Evolutionary conservation across 2,113 vertebrate species (phyloP), one percentile per base, ranked within the genome.

Genomic region (Hyperoodon ampullatus): DNA sequence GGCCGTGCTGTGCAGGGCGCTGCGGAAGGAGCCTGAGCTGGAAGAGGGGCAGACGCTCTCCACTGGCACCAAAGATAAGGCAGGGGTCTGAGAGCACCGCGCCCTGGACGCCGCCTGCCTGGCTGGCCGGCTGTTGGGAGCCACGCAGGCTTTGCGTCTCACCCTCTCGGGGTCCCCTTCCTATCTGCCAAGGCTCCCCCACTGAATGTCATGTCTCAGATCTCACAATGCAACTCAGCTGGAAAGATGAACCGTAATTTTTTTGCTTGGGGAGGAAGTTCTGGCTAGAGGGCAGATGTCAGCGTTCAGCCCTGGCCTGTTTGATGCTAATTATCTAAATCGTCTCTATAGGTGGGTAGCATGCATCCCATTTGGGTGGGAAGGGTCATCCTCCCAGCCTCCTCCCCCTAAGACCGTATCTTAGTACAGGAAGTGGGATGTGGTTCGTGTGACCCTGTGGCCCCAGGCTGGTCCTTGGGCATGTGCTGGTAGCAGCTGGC

Each of bases 401-500:
- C 60, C 42, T 68, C 4, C 30, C 30, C 42, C 65, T 19, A 21
- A 66, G n/a, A 30, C 1, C 0, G 39, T 21, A 8, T 14, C 53
- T 77, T n/a, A 7, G 28, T 33, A 6, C 3, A 9, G 26, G 14
- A 13, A 8, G 65, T 10, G 2, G 47, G 42, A 0, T 16, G 26
- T 3, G 4, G 23, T 23, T 78, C 0, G 1, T 42, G 72, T 26
- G 88, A 30, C 42, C 10, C 8, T 0, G 1, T 0, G 7, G 23
- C 21, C 55, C 18, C 30, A 30, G 1, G 26, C 23, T 65, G 66
- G 42, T 66, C 68, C 44, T 13, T 47, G 28, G 60, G 78, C n/a
- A 15, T 7, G 2, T 8, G 33, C 44, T 16, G 55, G 63, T 26
- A 63, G 26, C 63, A 58, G 9, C 10, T 24, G 44, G 28, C 75